Evolutionary conservation across 2,113 vertebrate genomes (phyloP), one percentile per base, ranked within the genome.

Genomic region (Pao palembangensis): DNA sequence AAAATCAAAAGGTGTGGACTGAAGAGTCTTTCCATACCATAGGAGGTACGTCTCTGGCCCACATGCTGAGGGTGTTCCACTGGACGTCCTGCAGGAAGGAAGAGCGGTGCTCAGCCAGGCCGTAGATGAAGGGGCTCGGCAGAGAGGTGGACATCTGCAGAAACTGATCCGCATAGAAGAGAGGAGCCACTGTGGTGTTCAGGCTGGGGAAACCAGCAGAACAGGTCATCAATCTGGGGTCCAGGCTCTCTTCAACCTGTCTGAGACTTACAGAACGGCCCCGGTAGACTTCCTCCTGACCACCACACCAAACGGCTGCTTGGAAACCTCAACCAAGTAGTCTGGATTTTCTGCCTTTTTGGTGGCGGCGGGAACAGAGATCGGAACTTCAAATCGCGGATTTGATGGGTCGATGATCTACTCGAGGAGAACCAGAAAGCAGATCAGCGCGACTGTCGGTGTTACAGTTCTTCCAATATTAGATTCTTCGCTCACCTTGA

Each of bases 141-240:
- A 95, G 88, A 0, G 70, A 58, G 2, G 92, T 92, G 55, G 93
- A 92, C 44, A 95, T 77, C 87, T 95, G 93, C 51, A 95, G 92
- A 79, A 94, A 95, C 87, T 95, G 93, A 73, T 94, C 92, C 2
- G 93, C 87, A 0, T 92, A 96, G 87, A 95, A 91, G 72, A 95
- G 83, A 5, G 94, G 94, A 48, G 93, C 92, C 72, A 93, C 88
- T 0, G 91, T 92, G 3, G 93, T 93, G 80, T 95, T 95, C 64
- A 94, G 44, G 44, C 44, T 47, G 44, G 44, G 43, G 6, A n/a
- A n/a, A 47, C 0, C 5, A 7, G 4, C 15, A 47, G 44, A 47
- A 47, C 2, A 47, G n/a, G 16, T 6, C 6, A 17, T 7, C 44
- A 5, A 1, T 47, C n/a, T 47, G 15, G 34, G 8, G 1, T 38